phyloP scores from a whole-genome alignment of 2,113 vertebrate species.

The Peucedramus taeniatus region DNA sequence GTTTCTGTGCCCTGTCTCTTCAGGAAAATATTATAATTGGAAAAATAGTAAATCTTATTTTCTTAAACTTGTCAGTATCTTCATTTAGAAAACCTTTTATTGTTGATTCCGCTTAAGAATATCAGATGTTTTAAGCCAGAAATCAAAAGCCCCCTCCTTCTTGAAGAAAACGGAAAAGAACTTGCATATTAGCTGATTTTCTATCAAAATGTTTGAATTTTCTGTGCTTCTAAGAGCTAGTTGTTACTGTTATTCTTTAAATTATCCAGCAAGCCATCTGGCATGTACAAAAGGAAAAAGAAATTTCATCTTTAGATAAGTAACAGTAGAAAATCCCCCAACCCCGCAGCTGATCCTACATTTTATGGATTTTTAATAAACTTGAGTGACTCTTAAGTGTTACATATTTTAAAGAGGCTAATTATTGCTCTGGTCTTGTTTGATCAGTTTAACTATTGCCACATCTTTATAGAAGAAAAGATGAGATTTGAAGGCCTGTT shows the following conservation, averaged over 20 bases:
- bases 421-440: neutral
- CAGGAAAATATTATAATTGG: neutral
- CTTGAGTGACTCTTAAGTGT: neutral
- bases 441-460: neutral
- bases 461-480: neutral
- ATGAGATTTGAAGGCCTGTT: neutral
- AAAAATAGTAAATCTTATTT: neutral
- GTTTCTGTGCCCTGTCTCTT: neutral
- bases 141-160: neutral
- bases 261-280: neutral
- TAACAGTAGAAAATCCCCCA: neutral
- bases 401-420: neutral
- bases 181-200: neutral
- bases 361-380: neutral
- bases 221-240: neutral
- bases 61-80: neutral
- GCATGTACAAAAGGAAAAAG: neutral
- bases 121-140: neutral
- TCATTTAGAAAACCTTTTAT: neutral
- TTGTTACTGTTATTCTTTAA: neutral
- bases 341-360: neutral
- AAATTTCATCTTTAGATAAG: neutral
- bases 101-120: neutral
- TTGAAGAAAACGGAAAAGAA: neutral
- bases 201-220: neutral